Percentiles rank a stretch among this genome's conserved stretches.
Evolutionary conservation across 2,888 invertebrate species (phyloP).

Genomic region (Pollenia labialis): DNA sequence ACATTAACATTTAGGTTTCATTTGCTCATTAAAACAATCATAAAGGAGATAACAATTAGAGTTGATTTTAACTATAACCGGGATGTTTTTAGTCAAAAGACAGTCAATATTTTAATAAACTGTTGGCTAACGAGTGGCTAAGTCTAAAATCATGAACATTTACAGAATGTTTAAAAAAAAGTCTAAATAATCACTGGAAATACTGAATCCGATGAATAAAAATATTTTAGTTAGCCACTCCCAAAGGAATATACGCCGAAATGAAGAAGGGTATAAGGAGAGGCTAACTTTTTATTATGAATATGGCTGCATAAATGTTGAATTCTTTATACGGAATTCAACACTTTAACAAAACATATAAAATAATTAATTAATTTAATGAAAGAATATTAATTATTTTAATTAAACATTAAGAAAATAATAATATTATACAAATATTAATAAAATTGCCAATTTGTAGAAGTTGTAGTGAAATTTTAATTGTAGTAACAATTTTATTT

Average conservation of each 20-base stretch:
- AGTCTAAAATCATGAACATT: slow-evolving; percentile 55
- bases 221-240: slow-evolving; percentile 66
- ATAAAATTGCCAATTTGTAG: slow-evolving; percentile 64
- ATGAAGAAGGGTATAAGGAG: slow-evolving; percentile 60
- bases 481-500: slow-evolving; percentile 69
- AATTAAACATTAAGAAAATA: slow-evolving; percentile 43
- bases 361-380: slow-evolving; percentile 40
- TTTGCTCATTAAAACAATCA: slow-evolving; percentile 55
- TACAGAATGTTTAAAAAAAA: not conserved
- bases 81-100: slow-evolving; percentile 69
- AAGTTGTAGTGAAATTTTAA: slow-evolving; percentile 69
- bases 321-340: slow-evolving; percentile 38
- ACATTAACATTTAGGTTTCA: slow-evolving; percentile 45
- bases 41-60: slow-evolving; percentile 61
- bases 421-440: slow-evolving; percentile 31
- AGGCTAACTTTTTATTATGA: slow-evolving; percentile 69
- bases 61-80: slow-evolving; percentile 70
- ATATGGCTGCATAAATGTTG: slow-evolving; percentile 65
- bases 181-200: not conserved
- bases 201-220: not conserved
- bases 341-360: slow-evolving; percentile 36
- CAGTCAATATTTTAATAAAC: slow-evolving; percentile 69
- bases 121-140: slow-evolving; percentile 69
- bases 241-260: slow-evolving; percentile 43
- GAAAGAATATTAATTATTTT: slow-evolving; percentile 58